phyloP scores from a whole-genome alignment of 2,888 invertebrate species.

The Amphipyra tragopoginis region DNA sequence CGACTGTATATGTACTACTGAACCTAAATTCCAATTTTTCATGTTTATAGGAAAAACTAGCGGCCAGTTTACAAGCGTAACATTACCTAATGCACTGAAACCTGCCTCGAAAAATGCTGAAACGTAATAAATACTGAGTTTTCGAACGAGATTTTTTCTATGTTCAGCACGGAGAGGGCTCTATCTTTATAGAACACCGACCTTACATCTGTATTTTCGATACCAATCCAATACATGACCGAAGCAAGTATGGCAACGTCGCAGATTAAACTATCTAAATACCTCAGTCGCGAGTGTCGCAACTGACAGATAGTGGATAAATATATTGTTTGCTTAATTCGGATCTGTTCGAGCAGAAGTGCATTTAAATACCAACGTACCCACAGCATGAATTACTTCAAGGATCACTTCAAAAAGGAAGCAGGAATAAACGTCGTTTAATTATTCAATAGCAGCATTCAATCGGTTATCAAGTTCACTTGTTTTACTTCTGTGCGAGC shows the following conservation, averaged over 20 bases:
- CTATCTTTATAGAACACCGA: too few relatives aligned
- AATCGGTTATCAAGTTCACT: conserved; percentile 19
- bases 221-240: too few relatives aligned
- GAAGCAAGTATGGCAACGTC: too few relatives aligned
- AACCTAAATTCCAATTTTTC: conserved; percentile 22
- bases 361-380: background rate
- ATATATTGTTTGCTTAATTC: too few relatives aligned
- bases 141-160: background rate
- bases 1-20: too few relatives aligned
- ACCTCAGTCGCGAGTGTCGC: too few relatives aligned
- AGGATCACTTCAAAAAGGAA: background rate
- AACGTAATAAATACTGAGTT: background rate
- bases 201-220: too few relatives aligned
- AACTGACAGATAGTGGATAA: too few relatives aligned
- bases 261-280: too few relatives aligned
- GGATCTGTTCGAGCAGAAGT: background rate
- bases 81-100: conserved; percentile 21
- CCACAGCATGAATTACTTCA: too few relatives aligned
- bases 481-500: conserved; percentile 21
- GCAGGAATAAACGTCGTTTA: background rate
- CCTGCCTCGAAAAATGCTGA: background rate
- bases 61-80: conserved; percentile 14
- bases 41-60: conserved; percentile 36
- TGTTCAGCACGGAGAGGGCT: too few relatives aligned
- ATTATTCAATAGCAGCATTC: conserved; percentile 17